Evolutionary conservation across 2,113 vertebrate species (phyloP), one percentile per base, ranked within the genome.

Genomic region (Coregonus clupeaformis): DNA sequence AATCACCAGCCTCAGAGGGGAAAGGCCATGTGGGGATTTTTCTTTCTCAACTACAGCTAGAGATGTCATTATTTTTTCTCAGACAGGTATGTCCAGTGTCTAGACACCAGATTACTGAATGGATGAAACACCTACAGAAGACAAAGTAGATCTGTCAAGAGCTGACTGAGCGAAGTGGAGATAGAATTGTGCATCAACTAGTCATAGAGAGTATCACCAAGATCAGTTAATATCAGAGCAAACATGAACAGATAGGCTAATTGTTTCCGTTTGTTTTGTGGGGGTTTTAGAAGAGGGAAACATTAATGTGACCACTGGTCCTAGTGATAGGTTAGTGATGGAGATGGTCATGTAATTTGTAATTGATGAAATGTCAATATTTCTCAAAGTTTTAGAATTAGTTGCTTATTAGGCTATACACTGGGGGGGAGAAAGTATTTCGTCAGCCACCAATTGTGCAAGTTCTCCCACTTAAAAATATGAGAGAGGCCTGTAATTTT

Each of bases 11-110:
- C 74, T 72, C 68, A 71, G 74, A 81, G 77, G 68, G 74, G 70
- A 78, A 63, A 74, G 59, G 63, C 9, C 30, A 20, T n/a, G 18
- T 20, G 18, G 30, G 65, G 5, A 27, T n/a, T 45, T 71, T 69
- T 63, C 59, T 45, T 57, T 32, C 57, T n/a, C 59, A 49, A 72
- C 57, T 45, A 72, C 70, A 72, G 67, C 74, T 78, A 62, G 69
- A 80, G 70, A 71, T 77, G 78, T 77, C 82, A 74, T 77, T 74
- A 79, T 81, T 77, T 76, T 11, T 72, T 77, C 72, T 64, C 76
- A 69, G 3, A 77, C 71, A 52, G 47, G 65, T 55, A 52, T 52
- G 55, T 45, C 67, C 30, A 47, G 29, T 76, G 82, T 79, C 79
- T 84, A 81, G 82, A 84, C 79, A 24, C 63, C 63, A 75, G 68